Percentiles rank a stretch among this genome's conserved stretches.
Conservation (phyloP, 2,797 vertebrate genomes). For the Erpetoichthys calabaricus region DNA sequence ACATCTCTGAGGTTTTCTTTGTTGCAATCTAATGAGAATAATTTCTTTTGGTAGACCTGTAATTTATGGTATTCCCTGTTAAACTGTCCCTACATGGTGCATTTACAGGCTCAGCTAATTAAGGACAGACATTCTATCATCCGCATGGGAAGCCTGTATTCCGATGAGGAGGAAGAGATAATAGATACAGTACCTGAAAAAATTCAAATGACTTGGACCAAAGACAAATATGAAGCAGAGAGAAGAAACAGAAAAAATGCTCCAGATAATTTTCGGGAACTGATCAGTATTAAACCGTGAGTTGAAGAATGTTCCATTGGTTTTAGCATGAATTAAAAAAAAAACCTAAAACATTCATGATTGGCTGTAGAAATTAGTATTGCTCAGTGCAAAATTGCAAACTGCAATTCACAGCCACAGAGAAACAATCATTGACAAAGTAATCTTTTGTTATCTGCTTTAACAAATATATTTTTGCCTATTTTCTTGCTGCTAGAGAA, state of each 20-base stretch:
- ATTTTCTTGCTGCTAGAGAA: slow-evolving; percentile 33
- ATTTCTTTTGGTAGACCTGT: neutral
- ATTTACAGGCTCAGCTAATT: slow-evolving; percentile 75
- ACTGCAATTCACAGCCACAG: no score
- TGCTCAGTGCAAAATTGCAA: no score
- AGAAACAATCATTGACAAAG: neutral
- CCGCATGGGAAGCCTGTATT: slow-evolving; percentile 82
- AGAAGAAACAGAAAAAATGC: slow-evolving; percentile 58
- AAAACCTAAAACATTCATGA: neutral
- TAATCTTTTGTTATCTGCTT: slow-evolving; percentile 20
- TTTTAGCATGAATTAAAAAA: neutral
- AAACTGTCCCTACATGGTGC: neutral
- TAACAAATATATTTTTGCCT: slow-evolving; percentile 21
- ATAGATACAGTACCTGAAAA: slow-evolving; percentile 62
- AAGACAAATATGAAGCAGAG: slow-evolving; percentile 71
- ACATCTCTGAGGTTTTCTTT: no score
- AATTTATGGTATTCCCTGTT: neutral
- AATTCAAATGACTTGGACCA: slow-evolving; percentile 95
- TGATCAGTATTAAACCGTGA: slow-evolving; percentile 94
- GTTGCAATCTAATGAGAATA: no score
- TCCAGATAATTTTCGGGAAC: slow-evolving; percentile 81
- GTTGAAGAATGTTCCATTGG: slow-evolving; percentile 22
- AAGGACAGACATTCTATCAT: slow-evolving; percentile 90
- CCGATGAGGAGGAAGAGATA: slow-evolving; percentile 87
- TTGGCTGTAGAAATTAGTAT: neutral